Evolutionary conservation across 2,797 vertebrate genomes (phyloP), one percentile per base, ranked within the genome.

Genomic region (Notolabrus celidotus): DNA sequence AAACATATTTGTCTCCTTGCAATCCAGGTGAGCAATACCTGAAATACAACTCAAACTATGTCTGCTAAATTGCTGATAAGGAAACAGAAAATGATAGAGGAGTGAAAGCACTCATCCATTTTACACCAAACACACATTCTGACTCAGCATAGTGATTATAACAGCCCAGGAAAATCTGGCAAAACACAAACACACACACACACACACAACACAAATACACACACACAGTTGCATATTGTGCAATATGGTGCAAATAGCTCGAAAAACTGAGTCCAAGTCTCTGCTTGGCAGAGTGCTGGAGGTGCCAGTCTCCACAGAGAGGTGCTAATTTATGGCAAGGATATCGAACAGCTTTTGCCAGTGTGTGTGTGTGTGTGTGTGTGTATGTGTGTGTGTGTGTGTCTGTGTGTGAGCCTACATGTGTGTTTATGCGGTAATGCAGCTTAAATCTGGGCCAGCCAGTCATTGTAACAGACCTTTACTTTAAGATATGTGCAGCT

Each of bases 251-350:
- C 42, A 55, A 67, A 53, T 20, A 43, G 38, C 56, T 52, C 38
- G 47, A 72, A 67, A 68, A 59, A 61, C 17, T 36, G 39, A 71
- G 55, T 83, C 56, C 61, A 79, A 57, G 51, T 42, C 8, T 29
- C 39, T 66, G 43, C 43, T 59, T 75, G 78, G 68, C 78, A 76
- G 70, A 2, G 3, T 39, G 61, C 1, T 34, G 41, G 27, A 83
- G 74, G 77, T 73, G 84, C 29, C 55, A 83, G 57, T 58, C 79
- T 82, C 71, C 67, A 57, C 62, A 42, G 66, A 80, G 68, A 80
- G 63, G 62, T 75, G 79, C 53, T 76, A 64, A 79, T 76, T 81
- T 71, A 63, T 69, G 52, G 38, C 46, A 1, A 36, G 45, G 33
- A 62, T 42, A 46, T 56, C 67, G 49, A 68, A 39, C 12, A 55